These are phyloP conservation scores for Notamacropus eugenii DNA, from an alignment of 2,797 vertebrate genomes.

Conservation along the genomic window DNA sequence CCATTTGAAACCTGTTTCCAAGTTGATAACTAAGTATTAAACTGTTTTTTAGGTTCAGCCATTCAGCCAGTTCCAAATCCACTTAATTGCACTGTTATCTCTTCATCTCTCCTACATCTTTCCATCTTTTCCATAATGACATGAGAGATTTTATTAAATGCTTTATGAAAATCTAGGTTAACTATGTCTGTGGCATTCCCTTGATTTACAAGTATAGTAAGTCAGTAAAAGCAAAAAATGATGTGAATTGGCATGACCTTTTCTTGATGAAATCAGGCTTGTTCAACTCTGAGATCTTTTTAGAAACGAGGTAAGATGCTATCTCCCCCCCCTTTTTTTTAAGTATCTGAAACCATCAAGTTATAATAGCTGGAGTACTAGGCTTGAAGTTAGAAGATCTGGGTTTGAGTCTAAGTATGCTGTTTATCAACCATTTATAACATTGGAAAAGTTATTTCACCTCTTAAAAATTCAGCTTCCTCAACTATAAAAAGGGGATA, in stretches of 20 bases:
- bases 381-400: background rate
- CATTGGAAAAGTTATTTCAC: background rate
- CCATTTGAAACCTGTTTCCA: background rate
- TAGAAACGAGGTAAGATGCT: background rate
- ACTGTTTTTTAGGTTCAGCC: background rate
- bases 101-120: background rate
- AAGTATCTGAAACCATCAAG: background rate
- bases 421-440: background rate
- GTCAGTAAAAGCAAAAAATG: background rate
- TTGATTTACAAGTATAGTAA: background rate
- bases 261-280: background rate
- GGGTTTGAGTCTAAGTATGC: background rate
- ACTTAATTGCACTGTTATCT: background rate
- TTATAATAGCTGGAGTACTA: background rate
- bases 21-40: background rate
- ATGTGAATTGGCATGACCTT: background rate
- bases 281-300: background rate
- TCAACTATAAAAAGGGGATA: background rate
- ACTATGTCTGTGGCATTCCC: background rate
- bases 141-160: background rate
- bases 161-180: background rate
- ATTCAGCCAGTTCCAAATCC: background rate
- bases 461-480: background rate
- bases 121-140: background rate
- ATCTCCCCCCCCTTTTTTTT: background rate